These are phyloP conservation scores for Mesitornis unicolor DNA, from an alignment of 2,113 vertebrate genomes.

Conservation along the genomic window DNA sequence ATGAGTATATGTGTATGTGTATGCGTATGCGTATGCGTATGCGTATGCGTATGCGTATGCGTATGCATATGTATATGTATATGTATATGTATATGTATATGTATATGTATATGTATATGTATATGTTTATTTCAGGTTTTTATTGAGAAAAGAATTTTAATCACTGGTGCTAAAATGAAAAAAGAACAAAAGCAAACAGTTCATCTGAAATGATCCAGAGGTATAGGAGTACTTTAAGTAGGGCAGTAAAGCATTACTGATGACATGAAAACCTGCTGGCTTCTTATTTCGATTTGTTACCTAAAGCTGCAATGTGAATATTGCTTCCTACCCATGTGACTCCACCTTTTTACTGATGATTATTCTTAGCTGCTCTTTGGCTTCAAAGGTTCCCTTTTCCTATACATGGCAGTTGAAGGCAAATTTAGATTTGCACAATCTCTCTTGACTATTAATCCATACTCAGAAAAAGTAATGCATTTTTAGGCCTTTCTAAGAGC, in stretches of 20 bases:
- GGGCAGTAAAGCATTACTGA: neutral
- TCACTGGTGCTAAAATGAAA: neutral
- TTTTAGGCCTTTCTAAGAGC: slow-evolving; percentile 21
- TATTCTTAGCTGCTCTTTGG: slow-evolving; percentile 68
- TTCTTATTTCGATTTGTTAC: neutral
- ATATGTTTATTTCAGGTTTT: neutral
- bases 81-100: no score
- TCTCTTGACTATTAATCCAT: neutral
- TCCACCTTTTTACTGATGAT: slow-evolving; percentile 48
- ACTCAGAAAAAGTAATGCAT: neutral
- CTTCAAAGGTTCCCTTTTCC: slow-evolving; percentile 71
- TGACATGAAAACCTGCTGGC: neutral
- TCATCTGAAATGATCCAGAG: neutral
- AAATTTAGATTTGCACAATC: slow-evolving; percentile 35
- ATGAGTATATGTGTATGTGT: neutral
- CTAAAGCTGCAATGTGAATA: neutral
- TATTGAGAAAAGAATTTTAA: neutral
- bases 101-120: no score
- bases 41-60: no score
- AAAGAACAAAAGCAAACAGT: neutral
- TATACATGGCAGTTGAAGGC: slow-evolving; percentile 48
- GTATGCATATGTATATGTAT: no score
- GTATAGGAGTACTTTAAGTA: neutral
- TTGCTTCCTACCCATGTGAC: slow-evolving; percentile 64
- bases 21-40: no score